Percentiles rank a stretch among this genome's conserved stretches.
Conservation (phyloP, 1,140 invertebrate genomes). For the Cherax quadricarinatus region DNA sequence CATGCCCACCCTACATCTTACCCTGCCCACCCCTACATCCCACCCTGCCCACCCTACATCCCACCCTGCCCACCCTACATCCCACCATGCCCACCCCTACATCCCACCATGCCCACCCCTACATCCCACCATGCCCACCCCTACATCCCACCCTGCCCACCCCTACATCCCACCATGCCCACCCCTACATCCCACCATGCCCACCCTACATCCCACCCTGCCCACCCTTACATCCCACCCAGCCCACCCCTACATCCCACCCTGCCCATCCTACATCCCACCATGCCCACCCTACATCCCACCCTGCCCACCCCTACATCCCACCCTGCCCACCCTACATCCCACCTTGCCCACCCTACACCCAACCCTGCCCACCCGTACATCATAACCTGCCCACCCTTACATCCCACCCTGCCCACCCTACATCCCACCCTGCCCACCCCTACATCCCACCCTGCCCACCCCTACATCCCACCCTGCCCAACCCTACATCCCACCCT, state of each 20-base stretch:
- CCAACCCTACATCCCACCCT: not conserved
- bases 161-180: not conserved
- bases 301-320: too few species aligned
- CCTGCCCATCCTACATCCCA: too few species aligned
- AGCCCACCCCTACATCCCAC: too few species aligned
- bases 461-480: not conserved
- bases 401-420: too few species aligned
- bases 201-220: not conserved
- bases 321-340: not conserved
- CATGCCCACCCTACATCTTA: too few species aligned
- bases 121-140: not conserved
- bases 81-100: too few species aligned
- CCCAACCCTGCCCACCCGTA: not conserved
- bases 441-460: not conserved
- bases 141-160: too few species aligned
- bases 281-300: too few species aligned
- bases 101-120: not conserved
- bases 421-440: not conserved
- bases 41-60: too few species aligned
- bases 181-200: not conserved
- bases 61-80: not conserved
- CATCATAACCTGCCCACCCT: not conserved
- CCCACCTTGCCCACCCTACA: too few species aligned
- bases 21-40: too few species aligned
- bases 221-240: not conserved